Conservation (phyloP, 2,888 invertebrate genomes). For the Oscheius onirici region DNA sequence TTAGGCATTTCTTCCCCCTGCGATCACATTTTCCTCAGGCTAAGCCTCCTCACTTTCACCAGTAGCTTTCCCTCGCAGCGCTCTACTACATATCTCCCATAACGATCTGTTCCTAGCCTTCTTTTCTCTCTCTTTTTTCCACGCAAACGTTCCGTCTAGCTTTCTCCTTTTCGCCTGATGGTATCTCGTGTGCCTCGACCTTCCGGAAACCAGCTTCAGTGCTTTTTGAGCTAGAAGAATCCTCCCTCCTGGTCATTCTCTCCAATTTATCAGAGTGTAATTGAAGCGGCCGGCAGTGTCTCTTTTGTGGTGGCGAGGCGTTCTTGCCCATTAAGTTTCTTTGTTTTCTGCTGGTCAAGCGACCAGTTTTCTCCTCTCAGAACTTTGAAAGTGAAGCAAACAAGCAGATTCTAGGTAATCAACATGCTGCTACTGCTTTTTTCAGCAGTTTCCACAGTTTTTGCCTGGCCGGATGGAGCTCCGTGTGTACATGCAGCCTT, state of each 20-base stretch:
- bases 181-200: slow-evolving; percentile 31
- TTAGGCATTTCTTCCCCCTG: slow-evolving; percentile 11
- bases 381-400: not conserved
- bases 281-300: not conserved
- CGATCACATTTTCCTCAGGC: not conserved
- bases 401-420: not conserved
- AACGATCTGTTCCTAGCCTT: not conserved
- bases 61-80: not conserved
- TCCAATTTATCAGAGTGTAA: slow-evolving; percentile 17
- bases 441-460: slow-evolving; percentile 6
- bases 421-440: slow-evolving; percentile 14
- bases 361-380: slow-evolving; percentile 8
- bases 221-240: not conserved
- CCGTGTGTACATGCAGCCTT: slow-evolving; percentile 67
- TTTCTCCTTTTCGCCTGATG: not conserved
- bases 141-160: slow-evolving; percentile 12
- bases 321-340: slow-evolving; percentile 13
- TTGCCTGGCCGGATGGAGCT: slow-evolving; percentile 67
- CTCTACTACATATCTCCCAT: not conserved
- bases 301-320: slow-evolving; percentile 16
- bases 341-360: slow-evolving; percentile 15
- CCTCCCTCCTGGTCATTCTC: not conserved
- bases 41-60: not conserved
- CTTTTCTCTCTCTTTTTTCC: not conserved
- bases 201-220: slow-evolving; percentile 29